Evolutionary conservation across 2,113 vertebrate genomes (phyloP).

Genomic region (Megaceryle torquata): DNA sequence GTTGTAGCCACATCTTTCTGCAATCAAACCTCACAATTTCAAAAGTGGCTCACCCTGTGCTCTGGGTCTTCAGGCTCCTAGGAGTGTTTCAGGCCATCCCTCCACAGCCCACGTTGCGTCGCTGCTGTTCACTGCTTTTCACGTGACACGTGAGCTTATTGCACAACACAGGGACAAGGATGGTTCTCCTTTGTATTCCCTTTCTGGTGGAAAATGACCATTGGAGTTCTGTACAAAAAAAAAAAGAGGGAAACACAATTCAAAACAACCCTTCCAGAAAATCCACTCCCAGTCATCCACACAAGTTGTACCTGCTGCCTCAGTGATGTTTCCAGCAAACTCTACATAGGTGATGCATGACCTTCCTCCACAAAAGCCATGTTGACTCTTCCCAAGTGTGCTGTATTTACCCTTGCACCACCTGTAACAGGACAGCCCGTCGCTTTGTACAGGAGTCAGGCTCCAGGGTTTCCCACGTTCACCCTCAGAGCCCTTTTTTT

Average conservation of each 20-base stretch:
- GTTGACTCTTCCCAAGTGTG: background rate
- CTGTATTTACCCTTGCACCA: background rate
- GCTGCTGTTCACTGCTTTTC: background rate
- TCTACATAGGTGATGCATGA: accelerated
- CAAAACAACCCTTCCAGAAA: background rate
- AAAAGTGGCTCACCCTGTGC: background rate
- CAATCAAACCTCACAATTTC: background rate
- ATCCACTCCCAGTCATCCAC: background rate
- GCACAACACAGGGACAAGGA: background rate
- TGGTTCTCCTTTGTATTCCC: background rate
- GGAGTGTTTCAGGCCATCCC: background rate
- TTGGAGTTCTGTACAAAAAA: background rate
- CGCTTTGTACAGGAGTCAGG: background rate
- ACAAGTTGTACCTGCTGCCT: background rate
- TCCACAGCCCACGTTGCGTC: accelerated
- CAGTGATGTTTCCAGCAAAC: background rate
- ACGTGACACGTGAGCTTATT: accelerated
- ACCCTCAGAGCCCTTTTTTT: background rate
- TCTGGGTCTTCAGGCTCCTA: background rate
- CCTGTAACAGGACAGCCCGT: background rate
- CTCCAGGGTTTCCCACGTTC: background rate
- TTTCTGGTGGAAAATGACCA: background rate
- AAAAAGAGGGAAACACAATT: background rate
- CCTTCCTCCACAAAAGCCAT: background rate
- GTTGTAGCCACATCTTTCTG: background rate